A percentile compares a stretch with the other conserved stretches of the same genome.
These are phyloP conservation scores for Luffia ferchaultella DNA, from an alignment of 2,888 invertebrate species.

Conservation along the genomic window DNA sequence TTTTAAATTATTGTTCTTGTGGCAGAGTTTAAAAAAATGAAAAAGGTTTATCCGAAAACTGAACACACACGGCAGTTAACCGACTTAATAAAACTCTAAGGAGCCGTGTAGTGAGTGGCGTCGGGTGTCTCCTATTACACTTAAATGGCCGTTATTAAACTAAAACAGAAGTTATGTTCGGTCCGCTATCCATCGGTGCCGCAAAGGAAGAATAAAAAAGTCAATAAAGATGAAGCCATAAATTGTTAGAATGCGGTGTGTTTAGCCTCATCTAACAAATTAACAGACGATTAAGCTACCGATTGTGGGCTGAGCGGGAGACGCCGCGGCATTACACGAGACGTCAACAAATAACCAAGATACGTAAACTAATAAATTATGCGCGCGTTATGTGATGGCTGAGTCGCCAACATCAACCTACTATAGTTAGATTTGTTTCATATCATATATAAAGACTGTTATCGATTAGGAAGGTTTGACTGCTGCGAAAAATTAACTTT, in stretches of 20 bases:
- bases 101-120: background rate
- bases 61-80: background rate
- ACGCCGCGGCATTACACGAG: constrained; percentile 44
- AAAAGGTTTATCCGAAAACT: too few species aligned
- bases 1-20: too few species aligned
- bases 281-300: constrained; percentile 62
- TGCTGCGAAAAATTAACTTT: too few species aligned
- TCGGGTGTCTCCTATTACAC: background rate
- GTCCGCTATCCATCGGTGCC: background rate
- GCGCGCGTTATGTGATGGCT: background rate
- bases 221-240: constrained; percentile 48
- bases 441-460: too few species aligned
- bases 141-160: background rate
- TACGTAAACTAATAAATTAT: constrained; percentile 19
- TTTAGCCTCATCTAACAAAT: constrained; percentile 57
- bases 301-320: constrained; percentile 44
- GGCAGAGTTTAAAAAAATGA: too few species aligned
- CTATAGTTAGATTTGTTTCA: too few species aligned
- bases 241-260: constrained; percentile 49
- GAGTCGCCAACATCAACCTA: too few species aligned
- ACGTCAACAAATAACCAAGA: constrained; percentile 42
- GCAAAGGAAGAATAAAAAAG: constrained; percentile 4
- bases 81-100: background rate
- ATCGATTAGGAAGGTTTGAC: background rate
- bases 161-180: constrained; percentile 6